Conservation (phyloP, 2,888 invertebrate species). For the Trachelus troglodyta region DNA sequence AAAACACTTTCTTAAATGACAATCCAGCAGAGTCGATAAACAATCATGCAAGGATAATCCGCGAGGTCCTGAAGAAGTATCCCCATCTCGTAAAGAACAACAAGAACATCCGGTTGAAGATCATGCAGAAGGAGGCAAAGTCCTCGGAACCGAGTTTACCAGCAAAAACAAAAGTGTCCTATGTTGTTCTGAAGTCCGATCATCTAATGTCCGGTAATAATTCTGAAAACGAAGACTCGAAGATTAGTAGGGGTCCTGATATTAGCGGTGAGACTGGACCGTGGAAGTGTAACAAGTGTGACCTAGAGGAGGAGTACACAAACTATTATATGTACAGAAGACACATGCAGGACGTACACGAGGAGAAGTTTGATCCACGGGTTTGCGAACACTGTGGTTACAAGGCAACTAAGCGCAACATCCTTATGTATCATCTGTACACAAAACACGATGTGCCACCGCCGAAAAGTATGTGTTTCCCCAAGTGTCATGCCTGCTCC, state of each 20-base stretch:
- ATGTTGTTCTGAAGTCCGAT: constrained; percentile 67
- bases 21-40: constrained; percentile 54
- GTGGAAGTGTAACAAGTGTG: constrained; percentile 85
- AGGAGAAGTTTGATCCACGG: constrained; percentile 79
- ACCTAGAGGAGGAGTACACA: constrained; percentile 71
- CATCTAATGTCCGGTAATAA: constrained; percentile 49
- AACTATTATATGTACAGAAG: constrained; percentile 83
- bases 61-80: constrained; percentile 88
- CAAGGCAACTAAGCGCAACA: constrained; percentile 78
- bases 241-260: constrained; percentile 62
- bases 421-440: constrained; percentile 82
- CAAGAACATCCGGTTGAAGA: constrained; percentile 88
- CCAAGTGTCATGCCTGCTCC: constrained; percentile 81
- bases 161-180: constrained; percentile 66
- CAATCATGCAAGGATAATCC: constrained; percentile 88
- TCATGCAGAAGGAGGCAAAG: constrained; percentile 74
- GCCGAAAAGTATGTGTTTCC: constrained; percentile 78
- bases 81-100: constrained; percentile 88
- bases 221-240: constrained; percentile 35
- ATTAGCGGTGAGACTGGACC: constrained; percentile 74
- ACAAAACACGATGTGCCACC: constrained; percentile 82
- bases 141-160: constrained; percentile 49
- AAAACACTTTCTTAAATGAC: constrained; percentile 34
- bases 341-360: constrained; percentile 84
- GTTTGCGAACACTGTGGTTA: constrained; percentile 90